Evolutionary conservation across 2,113 vertebrate species (phyloP).

Genomic region (Ptilorrhoa leucosticta): DNA sequence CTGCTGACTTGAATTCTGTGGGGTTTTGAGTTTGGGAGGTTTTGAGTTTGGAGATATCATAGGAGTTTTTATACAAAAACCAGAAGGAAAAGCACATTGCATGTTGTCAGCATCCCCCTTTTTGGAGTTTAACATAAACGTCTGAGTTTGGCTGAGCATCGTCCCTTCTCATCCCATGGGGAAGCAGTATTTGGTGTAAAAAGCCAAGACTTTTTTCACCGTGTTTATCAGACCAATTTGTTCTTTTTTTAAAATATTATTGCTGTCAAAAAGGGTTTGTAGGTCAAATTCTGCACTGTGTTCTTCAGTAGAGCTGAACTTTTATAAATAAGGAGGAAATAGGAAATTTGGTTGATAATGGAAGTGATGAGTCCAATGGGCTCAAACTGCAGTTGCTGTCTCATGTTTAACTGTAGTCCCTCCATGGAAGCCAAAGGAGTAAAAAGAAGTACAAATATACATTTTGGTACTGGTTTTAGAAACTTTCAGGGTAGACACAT

Average conservation of each 20-base stretch:
- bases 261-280: neutral
- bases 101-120: neutral
- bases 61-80: neutral
- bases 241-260: neutral
- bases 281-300: neutral
- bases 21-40: neutral
- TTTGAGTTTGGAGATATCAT: neutral
- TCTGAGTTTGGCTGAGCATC: neutral
- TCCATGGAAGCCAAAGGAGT: neutral
- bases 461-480: neutral
- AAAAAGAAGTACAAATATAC: neutral
- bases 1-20: neutral
- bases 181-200: neutral
- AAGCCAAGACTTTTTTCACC: neutral
- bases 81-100: neutral
- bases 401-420: neutral
- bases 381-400: neutral
- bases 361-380: neutral
- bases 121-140: neutral
- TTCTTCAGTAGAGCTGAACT: neutral
- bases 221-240: neutral
- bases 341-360: neutral
- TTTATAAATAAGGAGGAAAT: neutral
- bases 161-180: neutral
- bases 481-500: neutral